A percentile compares a stretch with the other conserved stretches of the same genome.
Evolutionary conservation across 2,113 vertebrate species (phyloP).

Genomic region (Pelvicachromis taeniatus): DNA sequence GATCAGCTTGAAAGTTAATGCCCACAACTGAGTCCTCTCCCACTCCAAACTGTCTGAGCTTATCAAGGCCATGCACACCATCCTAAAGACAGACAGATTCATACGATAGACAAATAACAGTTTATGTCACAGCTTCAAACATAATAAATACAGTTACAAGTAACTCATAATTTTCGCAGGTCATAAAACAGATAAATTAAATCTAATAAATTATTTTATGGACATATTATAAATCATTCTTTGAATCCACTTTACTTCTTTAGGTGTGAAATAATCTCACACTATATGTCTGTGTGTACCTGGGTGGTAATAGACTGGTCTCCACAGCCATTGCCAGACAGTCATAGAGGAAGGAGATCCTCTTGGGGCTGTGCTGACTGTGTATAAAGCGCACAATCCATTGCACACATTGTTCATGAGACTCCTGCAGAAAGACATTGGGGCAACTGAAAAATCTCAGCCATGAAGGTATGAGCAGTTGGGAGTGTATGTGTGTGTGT

Average conservation of each 20-base stretch:
- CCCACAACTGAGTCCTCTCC: constrained; percentile 97
- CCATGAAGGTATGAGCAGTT: background rate
- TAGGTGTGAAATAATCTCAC: background rate
- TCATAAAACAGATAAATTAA: background rate
- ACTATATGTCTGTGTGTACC: constrained; percentile 68
- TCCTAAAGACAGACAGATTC: constrained; percentile 64
- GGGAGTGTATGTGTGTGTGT: background rate
- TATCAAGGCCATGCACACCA: constrained; percentile 93
- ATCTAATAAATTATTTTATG: background rate
- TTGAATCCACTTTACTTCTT: background rate
- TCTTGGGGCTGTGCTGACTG: constrained; percentile 94
- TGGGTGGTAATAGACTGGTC: constrained; percentile 88
- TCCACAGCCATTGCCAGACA: constrained; percentile 96
- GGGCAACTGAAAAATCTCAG: background rate
- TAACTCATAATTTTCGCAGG: background rate
- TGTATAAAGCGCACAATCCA: constrained; percentile 98
- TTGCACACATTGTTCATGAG: constrained; percentile 95
- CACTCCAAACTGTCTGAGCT: constrained; percentile 92
- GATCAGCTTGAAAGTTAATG: constrained; percentile 90
- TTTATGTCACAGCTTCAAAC: background rate
- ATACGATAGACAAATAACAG: background rate
- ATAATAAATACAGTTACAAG: background rate
- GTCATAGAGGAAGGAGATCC: constrained; percentile 97
- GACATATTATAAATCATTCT: background rate
- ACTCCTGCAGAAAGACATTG: constrained; percentile 76